Evolutionary conservation across 2,888 invertebrate genomes (phyloP), one percentile per base, ranked within the genome.

Genomic region (Miltochrista miniata): DNA sequence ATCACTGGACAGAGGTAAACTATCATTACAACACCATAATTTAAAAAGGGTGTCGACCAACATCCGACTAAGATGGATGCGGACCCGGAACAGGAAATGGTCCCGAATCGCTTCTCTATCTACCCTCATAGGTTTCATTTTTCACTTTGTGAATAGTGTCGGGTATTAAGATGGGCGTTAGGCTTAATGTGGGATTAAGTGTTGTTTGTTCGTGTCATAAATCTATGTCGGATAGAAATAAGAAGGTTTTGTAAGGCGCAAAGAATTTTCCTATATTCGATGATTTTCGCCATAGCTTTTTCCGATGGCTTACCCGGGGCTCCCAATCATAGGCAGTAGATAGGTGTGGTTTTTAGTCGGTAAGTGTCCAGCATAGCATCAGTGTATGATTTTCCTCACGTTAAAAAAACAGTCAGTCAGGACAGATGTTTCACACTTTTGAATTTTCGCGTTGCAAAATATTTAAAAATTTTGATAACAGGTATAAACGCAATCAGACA

Each of bases 1-100:
- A n/a, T 12, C 44, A n/a, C 4, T 36, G 31, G 34, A 45, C 38
- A 53, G 45, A 51, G 37, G 54, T 51, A 54, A 52, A 54, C 35
- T 12, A 71, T 72, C 76, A 78, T 74, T 76, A 74, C 61, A 54
- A 60, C 67, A 66, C 72, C 72, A 77, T 73, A 71, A 81, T 77
- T 87, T 85, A 81, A 83, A n/a, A 83, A 81, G 81, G 83, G 88
- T 84, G 88, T 86, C 83, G 75, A 45, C 67, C 72, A 68, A 80
- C 80, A 76, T 84, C 85, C 83, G 85, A 87, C 83, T 81, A 77
- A 86, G 88, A 88, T 87, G 81, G 86, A 88, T 87, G 79, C 78
- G 47, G 48, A 48, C 41, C 64, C 81, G 88, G 85, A 87, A 82
- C 34, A 71, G 87, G 87, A 87, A 87, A 87, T 86, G 87, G 80